phyloP scores from a whole-genome alignment of 2,113 vertebrate genomes.

The Etheostoma spectabile region DNA sequence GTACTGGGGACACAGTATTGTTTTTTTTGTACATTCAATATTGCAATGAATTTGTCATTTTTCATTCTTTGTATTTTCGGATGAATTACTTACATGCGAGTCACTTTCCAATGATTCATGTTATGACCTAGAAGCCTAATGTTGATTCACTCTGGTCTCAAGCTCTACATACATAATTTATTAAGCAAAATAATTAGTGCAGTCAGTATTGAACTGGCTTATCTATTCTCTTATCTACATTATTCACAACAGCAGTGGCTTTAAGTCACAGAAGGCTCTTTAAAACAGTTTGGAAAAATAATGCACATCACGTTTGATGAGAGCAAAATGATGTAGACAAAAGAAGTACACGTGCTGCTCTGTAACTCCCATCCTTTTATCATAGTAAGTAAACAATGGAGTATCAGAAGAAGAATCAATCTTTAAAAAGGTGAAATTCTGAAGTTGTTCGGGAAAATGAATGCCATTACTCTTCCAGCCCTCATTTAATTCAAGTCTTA shows the following conservation, averaged over 20 bases:
- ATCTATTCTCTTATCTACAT: neutral
- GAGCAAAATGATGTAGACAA: neutral
- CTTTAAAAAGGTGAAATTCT: neutral
- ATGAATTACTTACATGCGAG: constrained; percentile 7
- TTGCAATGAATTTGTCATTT: neutral
- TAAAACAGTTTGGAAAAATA: neutral
- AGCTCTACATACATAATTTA: constrained; percentile 48
- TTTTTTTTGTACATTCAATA: neutral
- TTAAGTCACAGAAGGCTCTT: neutral
- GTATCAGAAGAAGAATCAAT: neutral
- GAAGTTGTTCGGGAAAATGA: neutral
- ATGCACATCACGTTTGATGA: neutral
- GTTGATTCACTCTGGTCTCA: constrained; percentile 47
- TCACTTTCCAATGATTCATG: constrained; percentile 22
- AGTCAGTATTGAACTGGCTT: constrained; percentile 6
- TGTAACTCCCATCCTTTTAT: neutral
- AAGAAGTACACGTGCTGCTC: neutral
- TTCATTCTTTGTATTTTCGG: neutral
- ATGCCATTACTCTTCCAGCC: neutral
- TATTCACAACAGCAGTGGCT: neutral
- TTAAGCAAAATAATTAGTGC: constrained; percentile 47
- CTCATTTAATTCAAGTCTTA: neutral
- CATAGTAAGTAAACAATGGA: neutral
- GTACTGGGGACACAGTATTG: neutral
- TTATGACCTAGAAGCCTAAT: constrained; percentile 39